phyloP scores from a whole-genome alignment of 2,888 invertebrate species.

The Drosophila nr. fundita region DNA sequence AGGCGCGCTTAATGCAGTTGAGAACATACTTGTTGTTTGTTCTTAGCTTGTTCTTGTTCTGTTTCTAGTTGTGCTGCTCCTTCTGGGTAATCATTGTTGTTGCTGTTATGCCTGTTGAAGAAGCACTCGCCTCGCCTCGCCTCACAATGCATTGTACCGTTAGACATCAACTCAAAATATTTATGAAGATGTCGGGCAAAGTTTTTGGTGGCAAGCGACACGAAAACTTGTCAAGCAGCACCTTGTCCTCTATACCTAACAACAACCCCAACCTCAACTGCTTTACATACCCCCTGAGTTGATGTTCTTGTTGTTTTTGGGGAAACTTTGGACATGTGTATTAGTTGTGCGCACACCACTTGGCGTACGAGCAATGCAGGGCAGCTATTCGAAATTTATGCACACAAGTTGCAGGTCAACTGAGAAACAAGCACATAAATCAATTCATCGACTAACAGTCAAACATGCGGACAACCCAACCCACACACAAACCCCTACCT shows the following conservation, averaged over 20 bases:
- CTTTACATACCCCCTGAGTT: conserved; percentile 1
- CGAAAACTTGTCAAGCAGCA: conserved; percentile 60
- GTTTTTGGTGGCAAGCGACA: conserved; percentile 63
- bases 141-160: conserved; percentile 29
- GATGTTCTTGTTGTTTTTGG: conserved; percentile 8
- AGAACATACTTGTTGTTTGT: conserved; percentile 42
- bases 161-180: conserved; percentile 70
- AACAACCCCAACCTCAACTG: background rate
- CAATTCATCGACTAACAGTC: conserved; percentile 68
- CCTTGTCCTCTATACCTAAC: background rate
- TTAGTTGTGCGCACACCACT: conserved; percentile 33
- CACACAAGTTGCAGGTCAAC: conserved; percentile 75
- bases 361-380: conserved; percentile 40
- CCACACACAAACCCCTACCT: conserved; percentile 6
- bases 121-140: conserved; percentile 6
- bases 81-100: conserved; percentile 6
- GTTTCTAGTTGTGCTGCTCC: background rate
- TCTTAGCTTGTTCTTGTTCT: conserved; percentile 5
- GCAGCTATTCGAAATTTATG: conserved; percentile 65
- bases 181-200: conserved; percentile 70
- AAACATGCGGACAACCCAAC: conserved; percentile 11
- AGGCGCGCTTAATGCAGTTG: conserved; percentile 58
- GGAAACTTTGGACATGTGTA: conserved; percentile 55
- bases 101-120: conserved; percentile 16
- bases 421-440: conserved; percentile 72